These are phyloP conservation scores for Oplegnathus fasciatus DNA, from an alignment of 2,113 vertebrate genomes.

Conservation along the genomic window DNA sequence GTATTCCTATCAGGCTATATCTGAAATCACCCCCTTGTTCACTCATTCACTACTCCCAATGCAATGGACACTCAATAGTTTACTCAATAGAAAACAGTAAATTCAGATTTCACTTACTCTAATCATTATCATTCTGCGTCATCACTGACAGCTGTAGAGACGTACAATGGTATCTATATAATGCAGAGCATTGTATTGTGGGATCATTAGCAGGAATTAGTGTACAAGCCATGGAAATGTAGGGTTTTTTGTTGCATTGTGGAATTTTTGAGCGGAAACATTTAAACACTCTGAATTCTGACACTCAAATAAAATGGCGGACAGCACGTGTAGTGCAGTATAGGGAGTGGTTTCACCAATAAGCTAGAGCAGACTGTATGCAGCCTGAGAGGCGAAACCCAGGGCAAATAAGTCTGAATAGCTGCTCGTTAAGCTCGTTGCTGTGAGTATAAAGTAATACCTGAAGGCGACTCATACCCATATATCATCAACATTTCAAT, in stretches of 20 bases:
- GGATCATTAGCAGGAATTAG: background rate
- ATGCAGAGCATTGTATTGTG: background rate
- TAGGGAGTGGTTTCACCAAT: background rate
- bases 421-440: background rate
- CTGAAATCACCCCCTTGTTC: background rate
- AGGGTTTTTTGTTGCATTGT: background rate
- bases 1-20: background rate
- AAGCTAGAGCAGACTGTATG: background rate
- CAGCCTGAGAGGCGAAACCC: constrained; percentile 13
- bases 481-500: constrained; percentile 1
- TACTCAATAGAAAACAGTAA: background rate
- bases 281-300: background rate
- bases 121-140: too few species aligned
- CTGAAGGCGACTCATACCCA: constrained; percentile 15
- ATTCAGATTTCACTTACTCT: background rate
- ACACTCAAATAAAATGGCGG: background rate
- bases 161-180: too few species aligned
- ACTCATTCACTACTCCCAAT: background rate
- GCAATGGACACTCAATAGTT: background rate
- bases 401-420: background rate
- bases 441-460: background rate
- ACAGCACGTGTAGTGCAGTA: background rate
- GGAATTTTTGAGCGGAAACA: background rate
- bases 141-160: background rate
- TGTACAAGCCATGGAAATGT: background rate